phyloP scores from a whole-genome alignment of 2,113 vertebrate species.

The Ellobius talpinus region DNA sequence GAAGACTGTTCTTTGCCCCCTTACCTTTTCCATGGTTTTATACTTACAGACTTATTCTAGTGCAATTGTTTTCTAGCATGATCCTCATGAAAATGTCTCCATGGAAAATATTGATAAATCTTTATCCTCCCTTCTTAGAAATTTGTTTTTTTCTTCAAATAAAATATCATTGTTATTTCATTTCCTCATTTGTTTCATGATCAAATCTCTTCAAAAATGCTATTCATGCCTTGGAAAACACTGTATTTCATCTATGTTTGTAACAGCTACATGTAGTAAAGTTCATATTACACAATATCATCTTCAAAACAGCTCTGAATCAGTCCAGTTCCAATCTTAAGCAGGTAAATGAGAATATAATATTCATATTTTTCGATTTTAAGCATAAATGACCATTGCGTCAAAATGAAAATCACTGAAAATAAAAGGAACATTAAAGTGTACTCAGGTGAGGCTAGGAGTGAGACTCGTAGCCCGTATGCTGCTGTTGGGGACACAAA shows the following conservation, averaged over 20 bases:
- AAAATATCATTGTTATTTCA: not conserved
- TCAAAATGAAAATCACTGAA: not conserved
- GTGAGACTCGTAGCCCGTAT: fast-evolving
- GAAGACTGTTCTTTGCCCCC: not conserved
- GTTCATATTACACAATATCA: fast-evolving
- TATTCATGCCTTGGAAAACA: not conserved
- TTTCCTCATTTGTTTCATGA: not conserved
- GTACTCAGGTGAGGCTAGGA: fast-evolving
- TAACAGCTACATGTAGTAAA: not conserved
- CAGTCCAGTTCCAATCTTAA: not conserved
- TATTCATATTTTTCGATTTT: not conserved
- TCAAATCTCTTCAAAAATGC: not conserved
- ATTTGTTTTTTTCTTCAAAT: not conserved
- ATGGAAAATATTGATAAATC: not conserved
- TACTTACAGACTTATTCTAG: not conserved
- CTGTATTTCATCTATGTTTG: not conserved
- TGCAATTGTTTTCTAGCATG: not conserved
- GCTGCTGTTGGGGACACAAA: not conserved
- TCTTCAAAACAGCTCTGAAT: not conserved
- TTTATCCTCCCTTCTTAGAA: not conserved
- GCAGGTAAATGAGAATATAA: not conserved
- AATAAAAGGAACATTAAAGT: not conserved
- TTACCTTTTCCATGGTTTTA: not conserved
- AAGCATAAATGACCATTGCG: not conserved
- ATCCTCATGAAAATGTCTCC: not conserved